Evolutionary conservation across 2,888 invertebrate genomes (phyloP).

Genomic region (Graphium colonna): DNA sequence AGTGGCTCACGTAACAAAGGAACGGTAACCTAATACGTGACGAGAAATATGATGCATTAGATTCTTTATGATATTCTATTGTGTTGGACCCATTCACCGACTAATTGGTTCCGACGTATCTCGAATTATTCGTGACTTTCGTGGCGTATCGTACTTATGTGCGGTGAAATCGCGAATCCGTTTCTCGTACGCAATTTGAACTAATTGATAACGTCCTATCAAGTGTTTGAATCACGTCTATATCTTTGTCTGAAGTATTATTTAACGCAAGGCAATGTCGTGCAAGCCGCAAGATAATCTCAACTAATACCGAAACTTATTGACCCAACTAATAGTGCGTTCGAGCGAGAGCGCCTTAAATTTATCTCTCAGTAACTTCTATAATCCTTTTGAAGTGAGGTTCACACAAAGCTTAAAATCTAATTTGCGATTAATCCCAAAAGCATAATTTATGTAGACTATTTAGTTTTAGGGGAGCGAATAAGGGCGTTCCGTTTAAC

Average conservation of each 20-base stretch:
- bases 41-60: constrained; percentile 70
- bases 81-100: constrained; percentile 58
- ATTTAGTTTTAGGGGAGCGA: not conserved
- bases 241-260: constrained; percentile 7
- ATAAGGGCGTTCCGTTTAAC: constrained; percentile 5
- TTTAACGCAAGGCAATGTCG: constrained; percentile 5
- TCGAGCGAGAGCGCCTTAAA: not conserved
- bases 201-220: constrained; percentile 13
- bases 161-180: constrained; percentile 55
- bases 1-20: constrained; percentile 77
- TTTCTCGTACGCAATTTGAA: constrained; percentile 32
- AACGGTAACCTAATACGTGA: constrained; percentile 77
- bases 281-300: not conserved
- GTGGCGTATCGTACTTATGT: constrained; percentile 35
- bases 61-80: constrained; percentile 60
- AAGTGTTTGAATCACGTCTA: constrained; percentile 4
- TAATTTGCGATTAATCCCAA: constrained; percentile 14
- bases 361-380: constrained; percentile 7
- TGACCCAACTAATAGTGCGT: constrained; percentile 3
- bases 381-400: constrained; percentile 10
- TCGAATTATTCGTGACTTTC: constrained; percentile 48
- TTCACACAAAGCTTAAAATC: constrained; percentile 14
- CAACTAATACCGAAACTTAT: constrained; percentile 6
- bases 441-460: constrained; percentile 13
- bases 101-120: constrained; percentile 64